Percentiles rank a stretch among this genome's conserved stretches.
These are phyloP conservation scores for Pseudomyrmex dendroicus DNA, from an alignment of 1,140 invertebrate genomes.

Conservation along the genomic window DNA sequence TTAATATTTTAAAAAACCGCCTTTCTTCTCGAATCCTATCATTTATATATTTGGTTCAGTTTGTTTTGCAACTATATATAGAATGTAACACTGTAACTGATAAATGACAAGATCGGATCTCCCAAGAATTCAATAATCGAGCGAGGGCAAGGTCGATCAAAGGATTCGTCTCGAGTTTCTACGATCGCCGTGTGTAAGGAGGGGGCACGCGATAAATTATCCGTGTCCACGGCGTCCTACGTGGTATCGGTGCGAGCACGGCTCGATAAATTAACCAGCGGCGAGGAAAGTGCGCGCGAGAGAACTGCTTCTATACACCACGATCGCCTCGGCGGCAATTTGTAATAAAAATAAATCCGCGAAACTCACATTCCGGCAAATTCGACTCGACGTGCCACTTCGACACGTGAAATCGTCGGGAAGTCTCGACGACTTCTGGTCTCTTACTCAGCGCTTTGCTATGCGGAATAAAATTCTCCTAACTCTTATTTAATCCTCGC, in stretches of 20 bases:
- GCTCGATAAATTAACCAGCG: conserved; percentile 72
- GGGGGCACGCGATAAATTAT: conserved; percentile 69
- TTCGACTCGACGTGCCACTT: conserved; percentile 64
- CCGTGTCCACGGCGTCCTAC: conserved; percentile 70
- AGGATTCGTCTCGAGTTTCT: conserved; percentile 32
- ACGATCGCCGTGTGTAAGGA: conserved; percentile 59
- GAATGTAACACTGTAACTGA: neutral
- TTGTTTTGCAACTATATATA: neutral
- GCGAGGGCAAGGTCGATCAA: neutral
- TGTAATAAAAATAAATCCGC: conserved; percentile 68
- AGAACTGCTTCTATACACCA: conserved; percentile 6
- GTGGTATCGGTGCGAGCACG: conserved; percentile 57
- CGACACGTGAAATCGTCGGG: conserved; percentile 55
- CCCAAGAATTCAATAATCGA: conserved; percentile 16
- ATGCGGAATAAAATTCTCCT: neutral
- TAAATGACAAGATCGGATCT: neutral
- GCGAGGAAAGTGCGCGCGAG: conserved; percentile 1
- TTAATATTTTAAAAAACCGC: no score
- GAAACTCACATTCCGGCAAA: conserved; percentile 62
- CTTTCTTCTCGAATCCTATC: neutral
- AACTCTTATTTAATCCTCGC: neutral
- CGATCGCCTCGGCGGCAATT: conserved; percentile 54
- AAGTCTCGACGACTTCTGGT: conserved; percentile 55
- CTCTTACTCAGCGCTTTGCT: neutral
- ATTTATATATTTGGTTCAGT: neutral